phyloP scores from a whole-genome alignment of 2,113 vertebrate species.

The Osmerus mordax region DNA sequence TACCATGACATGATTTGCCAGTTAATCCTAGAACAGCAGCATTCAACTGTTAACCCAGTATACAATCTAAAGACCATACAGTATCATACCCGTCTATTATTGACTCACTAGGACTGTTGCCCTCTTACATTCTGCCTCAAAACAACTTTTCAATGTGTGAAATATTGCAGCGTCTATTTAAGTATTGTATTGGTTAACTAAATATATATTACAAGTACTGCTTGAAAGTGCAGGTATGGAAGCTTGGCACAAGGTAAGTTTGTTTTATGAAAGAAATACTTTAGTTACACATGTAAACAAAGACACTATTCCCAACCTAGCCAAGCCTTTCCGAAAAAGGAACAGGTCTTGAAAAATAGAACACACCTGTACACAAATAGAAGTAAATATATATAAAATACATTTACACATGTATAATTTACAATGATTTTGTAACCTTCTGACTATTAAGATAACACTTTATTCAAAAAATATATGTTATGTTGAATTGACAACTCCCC shows the following conservation, averaged over 20 bases:
- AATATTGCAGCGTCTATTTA: constrained; percentile 64
- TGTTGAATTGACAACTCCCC: constrained; percentile 56
- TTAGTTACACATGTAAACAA: constrained; percentile 75
- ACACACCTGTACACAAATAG: constrained; percentile 58
- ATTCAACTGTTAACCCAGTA: constrained; percentile 15
- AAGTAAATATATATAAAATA: constrained; percentile 71
- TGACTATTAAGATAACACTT: constrained; percentile 59
- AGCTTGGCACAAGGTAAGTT: constrained; percentile 74
- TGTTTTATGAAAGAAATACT: constrained; percentile 69
- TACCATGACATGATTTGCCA: constrained; percentile 43
- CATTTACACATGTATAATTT: constrained; percentile 75
- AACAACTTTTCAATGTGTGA: constrained; percentile 38
- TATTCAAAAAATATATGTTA: constrained; percentile 68
- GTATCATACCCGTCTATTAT: background rate
- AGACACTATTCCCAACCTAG: constrained; percentile 68
- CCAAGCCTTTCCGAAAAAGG: constrained; percentile 54
- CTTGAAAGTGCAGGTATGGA: constrained; percentile 70
- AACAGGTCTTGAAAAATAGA: constrained; percentile 57
- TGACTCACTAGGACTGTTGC: constrained; percentile 11
- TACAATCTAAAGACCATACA: constrained; percentile 21
- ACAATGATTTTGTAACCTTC: constrained; percentile 65
- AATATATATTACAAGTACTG: constrained; percentile 71
- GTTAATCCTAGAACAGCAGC: constrained; percentile 41
- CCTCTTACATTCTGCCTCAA: constrained; percentile 34
- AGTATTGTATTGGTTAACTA: constrained; percentile 68